A percentile compares a stretch with the other conserved stretches of the same genome.
Evolutionary conservation across 2,797 vertebrate genomes (phyloP).

Genomic region (Borostomias antarcticus): DNA sequence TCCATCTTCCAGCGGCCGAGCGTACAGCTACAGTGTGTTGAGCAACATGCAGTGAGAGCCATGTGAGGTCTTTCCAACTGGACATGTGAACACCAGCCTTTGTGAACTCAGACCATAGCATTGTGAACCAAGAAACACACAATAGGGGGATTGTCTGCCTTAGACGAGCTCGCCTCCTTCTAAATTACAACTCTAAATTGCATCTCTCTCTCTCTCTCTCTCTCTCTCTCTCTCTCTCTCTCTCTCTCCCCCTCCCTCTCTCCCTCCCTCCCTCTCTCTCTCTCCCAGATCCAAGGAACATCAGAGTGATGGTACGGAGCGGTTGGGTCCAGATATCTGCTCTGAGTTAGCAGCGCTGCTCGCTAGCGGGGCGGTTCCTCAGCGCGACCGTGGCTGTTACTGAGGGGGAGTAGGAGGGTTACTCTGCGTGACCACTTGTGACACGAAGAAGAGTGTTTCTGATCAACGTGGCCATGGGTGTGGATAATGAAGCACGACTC

Average conservation of each 20-base stretch:
- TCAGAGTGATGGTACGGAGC: slow-evolving; percentile 32
- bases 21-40: slow-evolving; percentile 19
- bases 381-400: slow-evolving; percentile 15
- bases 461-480: no score
- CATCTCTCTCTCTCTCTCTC: not conserved
- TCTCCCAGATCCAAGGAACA: slow-evolving; percentile 18
- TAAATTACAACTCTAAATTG: slow-evolving; percentile 33
- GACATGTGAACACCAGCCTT: slow-evolving; percentile 47
- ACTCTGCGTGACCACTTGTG: not conserved
- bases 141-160: slow-evolving; percentile 54
- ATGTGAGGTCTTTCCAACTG: slow-evolving; percentile 53
- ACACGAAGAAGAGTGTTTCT: no score
- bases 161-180: not conserved
- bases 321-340: slow-evolving; percentile 46
- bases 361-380: slow-evolving; percentile 8
- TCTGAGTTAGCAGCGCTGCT: slow-evolving; percentile 39
- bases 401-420: not conserved
- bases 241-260: slow-evolving; percentile 2
- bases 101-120: slow-evolving; percentile 29
- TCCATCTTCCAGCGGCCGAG: not conserved
- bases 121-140: slow-evolving; percentile 50
- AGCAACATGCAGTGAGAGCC: slow-evolving; percentile 45
- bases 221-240: no score
- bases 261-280: slow-evolving; percentile 7
- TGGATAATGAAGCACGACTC: no score